Evolutionary conservation across 2,797 vertebrate genomes (phyloP).

Genomic region (Diceros bicornis): DNA sequence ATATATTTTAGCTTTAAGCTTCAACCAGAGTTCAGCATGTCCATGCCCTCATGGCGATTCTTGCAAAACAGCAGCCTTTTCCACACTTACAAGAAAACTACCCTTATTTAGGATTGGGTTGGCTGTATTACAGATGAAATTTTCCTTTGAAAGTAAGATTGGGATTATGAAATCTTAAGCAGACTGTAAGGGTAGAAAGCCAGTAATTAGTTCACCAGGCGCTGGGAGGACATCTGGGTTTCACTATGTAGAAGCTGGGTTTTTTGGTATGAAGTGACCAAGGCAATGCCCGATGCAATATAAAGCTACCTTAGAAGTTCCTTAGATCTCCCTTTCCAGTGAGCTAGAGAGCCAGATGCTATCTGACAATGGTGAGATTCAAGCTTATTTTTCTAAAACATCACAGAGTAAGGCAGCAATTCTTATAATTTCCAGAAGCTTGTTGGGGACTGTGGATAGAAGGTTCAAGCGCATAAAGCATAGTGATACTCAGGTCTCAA

Average conservation of each 20-base stretch:
- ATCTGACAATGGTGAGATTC: neutral
- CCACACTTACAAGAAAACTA: neutral
- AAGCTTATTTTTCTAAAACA: neutral
- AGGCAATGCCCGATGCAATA: fast-evolving
- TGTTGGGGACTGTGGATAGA: neutral
- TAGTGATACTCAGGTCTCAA: neutral
- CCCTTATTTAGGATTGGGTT: neutral
- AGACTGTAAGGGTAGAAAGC: neutral
- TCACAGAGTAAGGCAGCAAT: neutral
- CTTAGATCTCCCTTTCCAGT: neutral
- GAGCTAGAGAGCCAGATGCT: neutral
- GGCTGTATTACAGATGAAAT: neutral
- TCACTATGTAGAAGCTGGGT: neutral
- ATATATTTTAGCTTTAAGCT: constrained; percentile 48
- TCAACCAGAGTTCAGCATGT: neutral
- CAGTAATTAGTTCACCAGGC: neutral
- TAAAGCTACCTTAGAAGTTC: neutral
- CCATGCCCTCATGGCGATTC: neutral
- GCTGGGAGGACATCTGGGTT: neutral
- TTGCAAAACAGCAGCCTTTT: constrained; percentile 24
- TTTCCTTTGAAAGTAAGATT: constrained; percentile 46
- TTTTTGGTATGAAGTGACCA: neutral
- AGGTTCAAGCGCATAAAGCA: neutral
- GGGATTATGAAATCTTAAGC: neutral
- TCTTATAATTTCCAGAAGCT: neutral